Evolutionary conservation across 2,797 vertebrate genomes (phyloP).

Genomic region (Crocodylus rhombifer): DNA sequence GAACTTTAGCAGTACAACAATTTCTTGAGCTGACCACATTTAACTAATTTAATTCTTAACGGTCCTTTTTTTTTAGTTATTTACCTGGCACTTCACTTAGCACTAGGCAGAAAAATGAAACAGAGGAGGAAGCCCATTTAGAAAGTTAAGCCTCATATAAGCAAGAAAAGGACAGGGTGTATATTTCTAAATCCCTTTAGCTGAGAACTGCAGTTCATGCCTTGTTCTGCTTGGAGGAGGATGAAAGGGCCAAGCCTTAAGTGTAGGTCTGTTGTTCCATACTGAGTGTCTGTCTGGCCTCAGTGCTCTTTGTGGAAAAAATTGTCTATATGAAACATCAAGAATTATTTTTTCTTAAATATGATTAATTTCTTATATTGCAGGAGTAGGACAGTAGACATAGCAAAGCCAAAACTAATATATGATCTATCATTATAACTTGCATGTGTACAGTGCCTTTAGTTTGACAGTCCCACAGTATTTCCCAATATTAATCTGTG

Average conservation of each 20-base stretch:
- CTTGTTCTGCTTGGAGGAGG: not conserved
- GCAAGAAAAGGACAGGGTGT: not conserved
- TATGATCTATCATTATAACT: not conserved
- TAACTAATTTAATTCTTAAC: too few species aligned
- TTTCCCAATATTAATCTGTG: not conserved
- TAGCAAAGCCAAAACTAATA: not conserved
- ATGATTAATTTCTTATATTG: too few species aligned
- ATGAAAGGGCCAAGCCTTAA: accelerated
- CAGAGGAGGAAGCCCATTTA: not conserved
- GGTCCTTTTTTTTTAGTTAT: too few species aligned
- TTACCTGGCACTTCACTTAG: not conserved
- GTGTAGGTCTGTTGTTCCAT: not conserved
- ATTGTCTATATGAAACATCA: too few species aligned
- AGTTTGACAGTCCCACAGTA: not conserved
- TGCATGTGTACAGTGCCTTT: not conserved
- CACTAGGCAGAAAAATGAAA: not conserved
- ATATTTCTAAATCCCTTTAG: not conserved
- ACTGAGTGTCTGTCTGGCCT: not conserved
- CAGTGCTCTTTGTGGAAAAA: not conserved
- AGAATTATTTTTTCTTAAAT: too few species aligned
- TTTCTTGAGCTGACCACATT: too few species aligned
- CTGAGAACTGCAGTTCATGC: not conserved
- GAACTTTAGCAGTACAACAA: not conserved
- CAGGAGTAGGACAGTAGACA: not conserved
- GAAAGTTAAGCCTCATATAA: not conserved